A percentile compares a stretch with the other conserved stretches of the same genome.
Conservation (phyloP, 2,888 invertebrate species). For the Tethea ocularis region DNA sequence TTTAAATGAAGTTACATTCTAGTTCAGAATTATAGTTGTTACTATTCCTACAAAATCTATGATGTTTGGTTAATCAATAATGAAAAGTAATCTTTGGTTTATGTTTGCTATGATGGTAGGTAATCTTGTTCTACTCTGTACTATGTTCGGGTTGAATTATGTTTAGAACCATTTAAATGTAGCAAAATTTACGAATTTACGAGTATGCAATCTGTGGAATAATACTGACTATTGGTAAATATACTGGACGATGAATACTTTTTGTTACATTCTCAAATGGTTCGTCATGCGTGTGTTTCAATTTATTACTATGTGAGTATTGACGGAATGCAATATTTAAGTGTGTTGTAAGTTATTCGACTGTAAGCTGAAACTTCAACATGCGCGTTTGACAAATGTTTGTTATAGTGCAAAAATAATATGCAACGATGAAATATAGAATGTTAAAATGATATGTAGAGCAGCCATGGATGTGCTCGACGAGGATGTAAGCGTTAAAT, state of each 20-base stretch:
- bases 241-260: slow-evolving; percentile 18
- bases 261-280: slow-evolving; percentile 46
- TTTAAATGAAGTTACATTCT: slow-evolving; percentile 34
- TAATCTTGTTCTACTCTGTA: slow-evolving; percentile 41
- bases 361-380: slow-evolving; percentile 60
- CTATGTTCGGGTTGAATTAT: slow-evolving; percentile 38
- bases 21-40: not conserved
- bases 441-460: slow-evolving; percentile 61
- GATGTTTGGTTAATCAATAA: slow-evolving; percentile 32
- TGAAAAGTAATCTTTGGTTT: slow-evolving; percentile 32
- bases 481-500: slow-evolving; percentile 77
- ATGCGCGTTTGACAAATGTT: slow-evolving; percentile 66
- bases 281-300: slow-evolving; percentile 62
- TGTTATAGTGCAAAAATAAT: slow-evolving; percentile 61
- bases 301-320: slow-evolving; percentile 59
- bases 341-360: slow-evolving; percentile 60
- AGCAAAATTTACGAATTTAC: slow-evolving; percentile 25
- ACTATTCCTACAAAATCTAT: slow-evolving; percentile 41
- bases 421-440: slow-evolving; percentile 61
- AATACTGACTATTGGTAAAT: slow-evolving; percentile 22
- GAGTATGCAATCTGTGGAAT: slow-evolving; percentile 19
- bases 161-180: slow-evolving; percentile 38
- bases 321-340: slow-evolving; percentile 83
- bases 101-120: slow-evolving; percentile 39
- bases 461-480: slow-evolving; percentile 68